These are phyloP conservation scores for Zosterops lateralis DNA, from an alignment of 2,113 vertebrate genomes.

Conservation along the genomic window DNA sequence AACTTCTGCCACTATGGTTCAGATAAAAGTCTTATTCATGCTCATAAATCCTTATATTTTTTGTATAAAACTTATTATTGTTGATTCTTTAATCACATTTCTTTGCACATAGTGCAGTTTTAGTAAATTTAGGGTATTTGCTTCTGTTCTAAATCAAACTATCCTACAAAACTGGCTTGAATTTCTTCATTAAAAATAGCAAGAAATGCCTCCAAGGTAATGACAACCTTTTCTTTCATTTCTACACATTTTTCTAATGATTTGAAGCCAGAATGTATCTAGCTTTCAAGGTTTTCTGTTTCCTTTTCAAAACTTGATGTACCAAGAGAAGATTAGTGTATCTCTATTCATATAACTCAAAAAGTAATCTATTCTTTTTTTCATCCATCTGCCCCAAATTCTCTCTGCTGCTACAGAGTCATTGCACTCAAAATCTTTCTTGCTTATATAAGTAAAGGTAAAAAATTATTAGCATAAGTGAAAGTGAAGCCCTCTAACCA, in stretches of 20 bases:
- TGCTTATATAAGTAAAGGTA: background rate
- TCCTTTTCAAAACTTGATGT: background rate
- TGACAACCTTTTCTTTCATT: background rate
- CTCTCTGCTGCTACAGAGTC: background rate
- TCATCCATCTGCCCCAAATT: background rate
- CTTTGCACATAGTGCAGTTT: background rate
- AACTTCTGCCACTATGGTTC: background rate
- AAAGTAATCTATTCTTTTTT: background rate
- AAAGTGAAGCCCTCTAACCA: background rate
- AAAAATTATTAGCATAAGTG: background rate
- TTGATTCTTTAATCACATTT: background rate
- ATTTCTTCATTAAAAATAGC: background rate
- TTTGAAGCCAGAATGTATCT: background rate
- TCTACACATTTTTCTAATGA: background rate
- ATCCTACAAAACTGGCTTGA: background rate
- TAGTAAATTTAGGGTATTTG: background rate
- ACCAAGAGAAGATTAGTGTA: background rate
- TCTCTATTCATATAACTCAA: background rate
- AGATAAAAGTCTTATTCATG: background rate
- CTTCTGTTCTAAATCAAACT: background rate
- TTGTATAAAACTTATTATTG: background rate
- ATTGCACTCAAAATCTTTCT: background rate
- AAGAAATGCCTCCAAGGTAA: background rate
- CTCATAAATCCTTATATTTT: background rate
- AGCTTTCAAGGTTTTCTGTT: background rate